Percentiles rank a stretch among this genome's conserved stretches.
These are phyloP conservation scores for Saguinus imperator DNA, from an alignment of 2,113 vertebrate genomes.

Conservation along the genomic window DNA sequence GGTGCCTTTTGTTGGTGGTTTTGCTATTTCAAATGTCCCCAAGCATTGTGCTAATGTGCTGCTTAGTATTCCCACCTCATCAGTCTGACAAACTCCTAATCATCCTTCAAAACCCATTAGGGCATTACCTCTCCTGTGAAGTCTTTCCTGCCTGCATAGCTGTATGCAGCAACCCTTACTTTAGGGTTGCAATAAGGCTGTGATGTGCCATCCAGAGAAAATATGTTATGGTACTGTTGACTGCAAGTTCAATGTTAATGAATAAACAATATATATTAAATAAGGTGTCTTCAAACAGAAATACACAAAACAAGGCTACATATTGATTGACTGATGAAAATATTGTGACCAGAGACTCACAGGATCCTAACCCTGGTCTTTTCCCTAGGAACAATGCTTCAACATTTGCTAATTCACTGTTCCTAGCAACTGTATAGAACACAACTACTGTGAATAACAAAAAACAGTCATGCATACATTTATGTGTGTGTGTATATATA, in stretches of 20 bases:
- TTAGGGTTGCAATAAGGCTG: background rate
- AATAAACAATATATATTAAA: background rate
- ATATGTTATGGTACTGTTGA: background rate
- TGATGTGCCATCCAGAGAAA: background rate
- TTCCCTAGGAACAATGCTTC: background rate
- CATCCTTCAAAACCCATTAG: background rate
- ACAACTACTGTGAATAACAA: background rate
- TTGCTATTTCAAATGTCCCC: background rate
- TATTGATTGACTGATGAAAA: background rate
- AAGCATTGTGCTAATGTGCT: background rate
- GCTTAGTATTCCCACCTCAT: background rate
- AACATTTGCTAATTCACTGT: background rate
- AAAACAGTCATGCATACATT: background rate
- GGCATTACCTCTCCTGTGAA: background rate
- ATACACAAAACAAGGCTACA: background rate
- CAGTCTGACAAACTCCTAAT: background rate
- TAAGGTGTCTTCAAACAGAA: slow-evolving; percentile 1
- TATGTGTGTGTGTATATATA: background rate
- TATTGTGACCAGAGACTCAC: background rate
- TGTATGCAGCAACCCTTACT: too few relatives aligned
- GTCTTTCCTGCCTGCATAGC: background rate
- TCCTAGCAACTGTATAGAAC: background rate
- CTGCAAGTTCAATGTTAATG: background rate
- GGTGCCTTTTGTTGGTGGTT: background rate
- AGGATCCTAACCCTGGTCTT: background rate